Base-by-base conservation (phyloP, 2,113 vertebrate species). In the Cairina moschata region DNA sequence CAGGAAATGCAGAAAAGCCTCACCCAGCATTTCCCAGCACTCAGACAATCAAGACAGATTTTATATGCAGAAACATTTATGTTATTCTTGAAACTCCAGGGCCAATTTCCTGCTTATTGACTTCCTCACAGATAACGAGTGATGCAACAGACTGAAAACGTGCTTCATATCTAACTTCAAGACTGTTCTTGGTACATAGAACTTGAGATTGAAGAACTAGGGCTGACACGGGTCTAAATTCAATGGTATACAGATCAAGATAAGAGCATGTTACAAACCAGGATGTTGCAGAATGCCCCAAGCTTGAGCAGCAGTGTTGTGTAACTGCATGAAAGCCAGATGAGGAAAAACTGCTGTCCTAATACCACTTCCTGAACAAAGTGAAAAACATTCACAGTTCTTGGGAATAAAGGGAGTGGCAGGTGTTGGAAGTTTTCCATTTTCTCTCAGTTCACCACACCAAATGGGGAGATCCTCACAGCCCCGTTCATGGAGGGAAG, bases 21-120 rank as follows among this genome's bases (percentile, higher is more conserved):
- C 91, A 75, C 85, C 91, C 34, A 60, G 18, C 55, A 59, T 95
- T 95, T 94, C 79, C 15, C 65, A 90, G 94, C 21, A 71, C 46
- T 67, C 56, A 72, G 42, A 25, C 32, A 78, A 38, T 17, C 46
- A 20, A 7, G 42, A 6, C 1, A 55, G 74, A 55, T 26, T 10
- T 60, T 50, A 83, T 42, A 32, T 14, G 38, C 17, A 48, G 16
- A 15, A 72, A 29, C 25, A n/a, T 40, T 50, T 59, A 31, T 28
- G 32, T 74, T 67, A 29, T 48, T 58, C 40, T 40, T 26, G 22
- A 15, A 59, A 36, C 36, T 17, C 58, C 2, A 55, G 31, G 16
- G 48, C 14, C 11, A 38, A 4, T 42, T 65, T 88, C 22, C 63
- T 52, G 36, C 20, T 44, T 32, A 34, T 11, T 4, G 28, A 75